Evolutionary conservation across 2,888 invertebrate species (phyloP).

Genomic region (Empis stercorea): DNA sequence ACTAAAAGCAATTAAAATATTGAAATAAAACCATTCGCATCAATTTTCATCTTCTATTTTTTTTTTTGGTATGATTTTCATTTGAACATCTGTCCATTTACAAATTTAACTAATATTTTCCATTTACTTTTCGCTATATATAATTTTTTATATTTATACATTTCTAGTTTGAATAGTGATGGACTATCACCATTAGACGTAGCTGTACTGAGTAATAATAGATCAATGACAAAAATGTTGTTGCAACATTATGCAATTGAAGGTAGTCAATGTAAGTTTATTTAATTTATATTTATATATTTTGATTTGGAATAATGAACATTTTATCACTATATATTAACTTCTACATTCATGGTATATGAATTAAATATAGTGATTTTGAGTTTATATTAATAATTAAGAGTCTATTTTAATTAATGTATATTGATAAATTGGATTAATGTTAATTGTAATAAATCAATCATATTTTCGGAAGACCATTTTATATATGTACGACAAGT

Average conservation of each 20-base stretch:
- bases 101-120: no score
- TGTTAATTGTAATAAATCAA: no score
- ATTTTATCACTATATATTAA: no score
- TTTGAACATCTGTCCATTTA: neutral
- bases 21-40: neutral
- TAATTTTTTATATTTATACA: neutral
- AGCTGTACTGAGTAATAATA: slow-evolving; percentile 81
- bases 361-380: no score
- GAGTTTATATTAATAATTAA: no score
- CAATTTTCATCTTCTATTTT: no score
- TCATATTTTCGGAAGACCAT: no score
- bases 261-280: slow-evolving; percentile 66
- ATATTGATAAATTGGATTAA: no score
- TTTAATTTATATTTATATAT: slow-evolving; percentile 4
- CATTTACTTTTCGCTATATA: neutral
- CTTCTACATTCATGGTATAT: no score
- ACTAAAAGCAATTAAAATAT: slow-evolving; percentile 5
- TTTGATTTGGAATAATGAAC: no score
- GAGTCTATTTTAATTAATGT: no score
- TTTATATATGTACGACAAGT: no score
- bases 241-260: slow-evolving; percentile 76
- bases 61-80: neutral
- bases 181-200: slow-evolving; percentile 84
- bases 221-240: slow-evolving; percentile 79
- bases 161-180: slow-evolving; percentile 71